Conservation (phyloP, 1,140 invertebrate genomes). For the Camponotus pennsylvanicus region DNA sequence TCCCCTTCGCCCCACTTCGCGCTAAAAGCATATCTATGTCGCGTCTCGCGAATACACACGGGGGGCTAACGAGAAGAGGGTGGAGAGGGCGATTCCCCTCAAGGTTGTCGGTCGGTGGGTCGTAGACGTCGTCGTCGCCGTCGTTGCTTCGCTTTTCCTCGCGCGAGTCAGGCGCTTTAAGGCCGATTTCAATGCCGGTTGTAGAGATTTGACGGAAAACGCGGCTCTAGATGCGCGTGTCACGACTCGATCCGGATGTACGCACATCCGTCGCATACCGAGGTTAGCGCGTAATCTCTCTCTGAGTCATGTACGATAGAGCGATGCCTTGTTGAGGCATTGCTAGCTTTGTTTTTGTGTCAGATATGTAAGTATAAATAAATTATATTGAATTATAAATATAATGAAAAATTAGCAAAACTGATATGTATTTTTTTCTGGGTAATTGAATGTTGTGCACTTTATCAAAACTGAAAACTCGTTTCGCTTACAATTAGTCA, state of each 20-base stretch:
- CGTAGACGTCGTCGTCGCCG: background rate
- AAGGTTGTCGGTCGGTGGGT: slow-evolving; percentile 53
- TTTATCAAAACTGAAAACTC: too few relatives aligned
- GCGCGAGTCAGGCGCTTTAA: background rate
- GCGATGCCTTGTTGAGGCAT: too few relatives aligned
- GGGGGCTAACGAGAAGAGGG: slow-evolving; percentile 6
- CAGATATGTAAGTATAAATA: too few relatives aligned
- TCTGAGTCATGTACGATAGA: too few relatives aligned
- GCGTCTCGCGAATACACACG: slow-evolving; percentile 76
- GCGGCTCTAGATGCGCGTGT: background rate
- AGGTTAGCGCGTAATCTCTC: background rate
- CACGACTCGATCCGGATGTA: background rate
- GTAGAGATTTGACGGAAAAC: background rate
- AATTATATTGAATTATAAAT: too few relatives aligned
- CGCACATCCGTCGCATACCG: background rate
- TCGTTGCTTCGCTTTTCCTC: slow-evolving; percentile 30
- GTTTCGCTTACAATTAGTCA: too few relatives aligned
- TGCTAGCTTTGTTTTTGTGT: too few relatives aligned
- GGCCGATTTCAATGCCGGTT: background rate
- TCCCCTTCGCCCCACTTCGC: slow-evolving; percentile 72
- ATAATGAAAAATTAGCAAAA: too few relatives aligned
- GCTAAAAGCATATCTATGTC: slow-evolving; percentile 84
- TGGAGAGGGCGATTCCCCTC: slow-evolving; percentile 26
- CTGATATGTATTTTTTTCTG: too few relatives aligned
- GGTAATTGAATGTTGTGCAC: too few relatives aligned